Evolutionary conservation across 2,797 vertebrate species (phyloP), one percentile per base, ranked within the genome.

Genomic region (Cichlasoma orientale): DNA sequence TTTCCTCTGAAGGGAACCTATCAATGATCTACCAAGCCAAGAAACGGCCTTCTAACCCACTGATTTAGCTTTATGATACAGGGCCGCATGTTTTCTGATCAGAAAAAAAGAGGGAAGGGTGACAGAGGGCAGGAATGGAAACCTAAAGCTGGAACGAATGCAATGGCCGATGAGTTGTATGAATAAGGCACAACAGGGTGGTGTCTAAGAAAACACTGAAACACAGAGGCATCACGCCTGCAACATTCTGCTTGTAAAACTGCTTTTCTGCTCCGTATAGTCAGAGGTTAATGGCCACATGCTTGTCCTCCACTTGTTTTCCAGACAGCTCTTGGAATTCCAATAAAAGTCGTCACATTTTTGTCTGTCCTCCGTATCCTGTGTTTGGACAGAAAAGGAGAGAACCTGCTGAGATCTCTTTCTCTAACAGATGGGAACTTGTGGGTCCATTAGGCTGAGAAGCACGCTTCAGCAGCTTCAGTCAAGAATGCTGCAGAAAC

Each of bases 341-440:
- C 86, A 90, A 92, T 92, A 93, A 90, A 94, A 92, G 80, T 89
- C 72, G 73, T 86, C 78, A 63, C 68, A 54, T 92, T 93, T 79
- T 86, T 74, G 77, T 86, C 71, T 88, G 74, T 38, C 68, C 57
- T 80, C 80, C 54, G 83, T 79, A 83, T 87, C 82, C 86, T 82
- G 78, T 80, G 81, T 88, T 85, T 88, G 84, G 84, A 82, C 72
- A 74, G 75, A 31, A 74, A 75, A 72, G 79, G 72, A 74, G 84
- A 78, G 74, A 79, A 82, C 89, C 85, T 75, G 70, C 85, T 88
- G 91, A 92, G 88, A 93, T 92, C 86, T 92, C 88, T 92, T 92
- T 91, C 89, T 77, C 92, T 90, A 93, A 90, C 95, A 95, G 94
- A 93, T 94, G 95, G 94, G 88, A 92, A 88, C 84, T 92, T 93